Percentiles rank a stretch among this genome's conserved stretches.
Evolutionary conservation across 2,888 invertebrate genomes (phyloP).

Genomic region (Lochmaea crataegi): DNA sequence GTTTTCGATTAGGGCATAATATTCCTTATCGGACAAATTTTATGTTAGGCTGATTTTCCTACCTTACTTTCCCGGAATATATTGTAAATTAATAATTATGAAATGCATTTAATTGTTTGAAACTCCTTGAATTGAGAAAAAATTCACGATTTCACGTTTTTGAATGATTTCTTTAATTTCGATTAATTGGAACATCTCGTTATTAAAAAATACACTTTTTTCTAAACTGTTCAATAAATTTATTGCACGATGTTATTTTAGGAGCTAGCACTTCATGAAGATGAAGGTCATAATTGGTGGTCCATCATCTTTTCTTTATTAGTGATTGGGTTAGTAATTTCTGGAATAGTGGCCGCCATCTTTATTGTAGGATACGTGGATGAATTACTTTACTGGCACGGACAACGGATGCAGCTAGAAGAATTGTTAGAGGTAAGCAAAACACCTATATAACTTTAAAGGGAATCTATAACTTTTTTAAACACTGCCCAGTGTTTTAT

Average conservation of each 20-base stretch:
- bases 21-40: too few species aligned
- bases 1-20: too few species aligned
- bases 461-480: too few species aligned
- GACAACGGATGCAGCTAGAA: slow-evolving; percentile 85
- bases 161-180: not conserved
- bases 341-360: slow-evolving; percentile 89
- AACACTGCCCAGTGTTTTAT: too few species aligned
- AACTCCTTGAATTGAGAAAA: too few species aligned
- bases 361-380: slow-evolving; percentile 91
- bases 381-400: slow-evolving; percentile 90
- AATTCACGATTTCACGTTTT: too few species aligned
- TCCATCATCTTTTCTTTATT: slow-evolving; percentile 88
- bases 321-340: slow-evolving; percentile 88
- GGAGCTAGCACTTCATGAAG: slow-evolving; percentile 81
- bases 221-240: not conserved
- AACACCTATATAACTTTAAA: not conserved
- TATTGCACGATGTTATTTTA: slow-evolving; percentile 59
- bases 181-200: slow-evolving; percentile 6
- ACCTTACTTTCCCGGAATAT: too few species aligned
- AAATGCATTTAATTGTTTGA: too few species aligned
- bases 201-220: slow-evolving; percentile 1
- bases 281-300: slow-evolving; percentile 89
- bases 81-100: too few species aligned
- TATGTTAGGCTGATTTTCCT: too few species aligned
- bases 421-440: slow-evolving; percentile 78